These are phyloP conservation scores for Oxycera nigricornis DNA, from an alignment of 2,888 invertebrate species.

Conservation along the genomic window DNA sequence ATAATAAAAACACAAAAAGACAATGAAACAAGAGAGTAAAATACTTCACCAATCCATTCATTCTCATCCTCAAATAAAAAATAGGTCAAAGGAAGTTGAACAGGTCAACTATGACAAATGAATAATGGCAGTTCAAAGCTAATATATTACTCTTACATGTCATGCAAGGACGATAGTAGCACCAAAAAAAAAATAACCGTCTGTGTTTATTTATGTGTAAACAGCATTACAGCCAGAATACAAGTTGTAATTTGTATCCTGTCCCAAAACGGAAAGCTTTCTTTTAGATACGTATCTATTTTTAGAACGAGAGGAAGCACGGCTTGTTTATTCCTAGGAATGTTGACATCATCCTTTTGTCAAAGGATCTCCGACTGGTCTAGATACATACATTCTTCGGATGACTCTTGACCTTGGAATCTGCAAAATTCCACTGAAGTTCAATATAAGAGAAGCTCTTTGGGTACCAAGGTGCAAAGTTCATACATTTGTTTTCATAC, in stretches of 20 bases:
- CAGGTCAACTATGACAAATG: neutral
- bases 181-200: neutral
- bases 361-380: too few species aligned
- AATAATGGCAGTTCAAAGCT: neutral
- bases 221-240: neutral
- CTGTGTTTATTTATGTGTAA: too few species aligned
- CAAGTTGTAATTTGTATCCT: neutral
- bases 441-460: too few species aligned
- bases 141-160: neutral
- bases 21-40: too few species aligned
- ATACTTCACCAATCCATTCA: too few species aligned
- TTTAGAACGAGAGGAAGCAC: neutral
- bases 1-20: too few species aligned
- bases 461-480: too few species aligned
- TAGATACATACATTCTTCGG: too few species aligned
- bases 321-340: neutral
- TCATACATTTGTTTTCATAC: neutral
- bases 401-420: too few species aligned
- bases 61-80: neutral
- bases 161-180: neutral
- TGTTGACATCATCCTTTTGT: too few species aligned
- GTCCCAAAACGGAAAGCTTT: neutral
- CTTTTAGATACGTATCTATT: neutral
- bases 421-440: too few species aligned
- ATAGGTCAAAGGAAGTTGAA: neutral